A percentile compares a stretch with the other conserved stretches of the same genome.
Conservation (phyloP, 2,797 vertebrate genomes). For the Molossus molossus region DNA sequence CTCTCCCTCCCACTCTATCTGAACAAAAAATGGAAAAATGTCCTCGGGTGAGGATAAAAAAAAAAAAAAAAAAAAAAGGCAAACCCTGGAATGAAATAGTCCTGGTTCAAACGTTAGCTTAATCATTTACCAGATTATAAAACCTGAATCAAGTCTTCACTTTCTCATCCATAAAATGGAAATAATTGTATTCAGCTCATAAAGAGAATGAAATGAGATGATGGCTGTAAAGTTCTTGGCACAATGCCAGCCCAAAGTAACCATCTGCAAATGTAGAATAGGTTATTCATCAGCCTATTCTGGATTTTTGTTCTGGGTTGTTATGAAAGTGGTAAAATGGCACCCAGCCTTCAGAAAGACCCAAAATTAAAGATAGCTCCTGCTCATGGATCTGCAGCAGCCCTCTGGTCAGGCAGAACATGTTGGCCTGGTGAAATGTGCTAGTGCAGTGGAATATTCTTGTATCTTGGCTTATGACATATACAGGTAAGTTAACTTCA, state of each 20-base stretch:
- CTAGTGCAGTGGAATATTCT: constrained; percentile 29
- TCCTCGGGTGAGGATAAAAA: no score
- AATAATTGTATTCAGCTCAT: not conserved
- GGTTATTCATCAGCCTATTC: not conserved
- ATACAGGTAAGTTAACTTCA: constrained; percentile 38
- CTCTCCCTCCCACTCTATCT: no score
- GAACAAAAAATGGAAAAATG: no score
- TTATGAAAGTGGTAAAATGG: not conserved
- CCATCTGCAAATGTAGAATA: not conserved
- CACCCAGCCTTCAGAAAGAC: not conserved
- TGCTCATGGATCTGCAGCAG: not conserved
- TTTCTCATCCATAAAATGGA: constrained; percentile 52
- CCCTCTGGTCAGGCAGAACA: not conserved
- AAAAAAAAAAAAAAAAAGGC: no score
- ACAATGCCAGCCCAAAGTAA: not conserved
- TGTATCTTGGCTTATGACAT: not conserved
- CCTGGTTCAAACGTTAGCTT: not conserved
- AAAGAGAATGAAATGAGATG: not conserved
- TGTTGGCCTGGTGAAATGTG: not conserved
- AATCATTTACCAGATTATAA: not conserved
- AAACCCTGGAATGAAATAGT: not conserved
- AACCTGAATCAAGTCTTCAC: not conserved
- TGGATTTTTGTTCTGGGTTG: not conserved
- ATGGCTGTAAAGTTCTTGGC: not conserved
- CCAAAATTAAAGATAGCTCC: not conserved